Conservation (phyloP, 2,113 vertebrate species). For the Diadophis punctatus region DNA sequence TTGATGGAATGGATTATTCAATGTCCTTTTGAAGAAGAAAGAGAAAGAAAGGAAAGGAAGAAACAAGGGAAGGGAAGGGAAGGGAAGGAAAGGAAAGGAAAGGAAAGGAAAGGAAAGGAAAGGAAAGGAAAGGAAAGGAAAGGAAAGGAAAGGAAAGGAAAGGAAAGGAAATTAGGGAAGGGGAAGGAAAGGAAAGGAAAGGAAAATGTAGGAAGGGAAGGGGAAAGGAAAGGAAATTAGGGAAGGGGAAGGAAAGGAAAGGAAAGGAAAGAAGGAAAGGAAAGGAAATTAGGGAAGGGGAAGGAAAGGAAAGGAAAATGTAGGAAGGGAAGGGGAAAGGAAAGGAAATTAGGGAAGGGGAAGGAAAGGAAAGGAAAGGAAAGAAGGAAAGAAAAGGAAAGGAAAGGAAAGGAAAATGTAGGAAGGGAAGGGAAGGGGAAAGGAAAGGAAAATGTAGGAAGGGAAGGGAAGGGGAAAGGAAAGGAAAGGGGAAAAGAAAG, state of each 20-base stretch:
- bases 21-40: not conserved
- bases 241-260: too few species aligned
- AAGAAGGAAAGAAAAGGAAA: not conserved
- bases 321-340: too few species aligned
- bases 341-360: fast-evolving
- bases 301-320: not conserved
- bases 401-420: too few species aligned
- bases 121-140: not conserved
- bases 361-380: not conserved
- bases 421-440: too few species aligned
- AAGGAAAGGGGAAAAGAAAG: not conserved
- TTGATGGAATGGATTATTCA: not conserved
- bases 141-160: too few species aligned
- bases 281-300: not conserved
- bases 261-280: too few species aligned
- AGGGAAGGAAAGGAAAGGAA: too few species aligned
- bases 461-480: too few species aligned
- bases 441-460: too few species aligned
- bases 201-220: not conserved
- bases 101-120: not conserved
- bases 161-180: fast-evolving
- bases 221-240: not conserved
- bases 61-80: not conserved
- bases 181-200: too few species aligned
- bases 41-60: not conserved